phyloP scores from a whole-genome alignment of 2,113 vertebrate genomes.

The Oncorhynchus kisutch region DNA sequence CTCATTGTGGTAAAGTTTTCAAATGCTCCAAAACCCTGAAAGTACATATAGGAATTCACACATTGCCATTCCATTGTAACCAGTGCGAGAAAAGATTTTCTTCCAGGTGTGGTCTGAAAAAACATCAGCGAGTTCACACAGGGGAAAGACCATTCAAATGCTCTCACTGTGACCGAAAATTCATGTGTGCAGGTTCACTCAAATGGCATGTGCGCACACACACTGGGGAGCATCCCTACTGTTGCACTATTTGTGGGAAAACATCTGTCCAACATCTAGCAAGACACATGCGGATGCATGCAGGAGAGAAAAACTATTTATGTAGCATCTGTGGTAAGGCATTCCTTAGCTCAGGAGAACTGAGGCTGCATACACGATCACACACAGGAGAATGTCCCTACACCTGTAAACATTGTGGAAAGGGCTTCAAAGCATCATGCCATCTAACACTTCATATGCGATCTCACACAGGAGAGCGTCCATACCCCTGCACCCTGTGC shows the following conservation, averaged over 20 bases:
- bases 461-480: constrained; percentile 1
- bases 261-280: constrained; percentile 31
- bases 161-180: neutral
- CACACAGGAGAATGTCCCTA: constrained; percentile 36
- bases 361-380: constrained; percentile 29
- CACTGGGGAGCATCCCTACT: too few species aligned
- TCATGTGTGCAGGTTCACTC: neutral
- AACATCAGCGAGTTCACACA: neutral
- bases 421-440: constrained; percentile 9
- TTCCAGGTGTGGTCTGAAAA: neutral
- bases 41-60: neutral
- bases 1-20: neutral
- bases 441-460: neutral
- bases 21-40: neutral
- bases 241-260: constrained; percentile 26
- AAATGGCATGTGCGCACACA: constrained; percentile 21
- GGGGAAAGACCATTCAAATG: constrained; percentile 3
- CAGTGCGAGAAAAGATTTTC: neutral
- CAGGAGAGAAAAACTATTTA: constrained; percentile 46
- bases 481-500: neutral
- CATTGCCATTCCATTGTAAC: neutral
- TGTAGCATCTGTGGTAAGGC: constrained; percentile 45
- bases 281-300: constrained; percentile 50
- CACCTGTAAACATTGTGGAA: constrained; percentile 14
- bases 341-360: constrained; percentile 30